These are phyloP conservation scores for Tenthredo livida DNA, from an alignment of 2,888 invertebrate genomes.

Conservation along the genomic window DNA sequence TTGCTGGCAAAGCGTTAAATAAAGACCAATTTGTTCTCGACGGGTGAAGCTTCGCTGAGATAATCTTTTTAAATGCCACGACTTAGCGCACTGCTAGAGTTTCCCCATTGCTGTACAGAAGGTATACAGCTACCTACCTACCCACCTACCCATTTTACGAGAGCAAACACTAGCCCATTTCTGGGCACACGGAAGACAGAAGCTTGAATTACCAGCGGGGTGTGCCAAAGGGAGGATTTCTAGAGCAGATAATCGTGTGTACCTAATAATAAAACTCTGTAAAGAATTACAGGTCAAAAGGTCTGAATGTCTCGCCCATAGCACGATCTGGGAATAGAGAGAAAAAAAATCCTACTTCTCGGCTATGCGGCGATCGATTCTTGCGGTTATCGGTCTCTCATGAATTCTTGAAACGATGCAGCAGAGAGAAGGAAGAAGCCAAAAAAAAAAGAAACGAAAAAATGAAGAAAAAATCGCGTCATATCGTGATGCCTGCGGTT, in stretches of 20 bases:
- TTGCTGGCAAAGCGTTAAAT: constrained; percentile 43
- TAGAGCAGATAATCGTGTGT: neutral
- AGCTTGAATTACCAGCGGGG: constrained; percentile 14
- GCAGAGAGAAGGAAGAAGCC: too few relatives aligned
- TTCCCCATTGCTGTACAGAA: constrained; percentile 10
- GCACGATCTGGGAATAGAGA: neutral
- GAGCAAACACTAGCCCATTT: constrained; percentile 21
- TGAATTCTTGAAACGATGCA: neutral
- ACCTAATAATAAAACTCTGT: neutral
- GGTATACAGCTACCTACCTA: neutral
- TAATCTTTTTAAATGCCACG: constrained; percentile 47
- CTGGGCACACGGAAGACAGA: constrained; percentile 23
- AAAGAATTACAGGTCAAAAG: neutral
- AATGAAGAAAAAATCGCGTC: neutral
- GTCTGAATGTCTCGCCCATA: neutral
- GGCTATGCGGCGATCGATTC: neutral
- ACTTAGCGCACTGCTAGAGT: constrained; percentile 45
- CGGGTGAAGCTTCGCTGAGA: constrained; percentile 31
- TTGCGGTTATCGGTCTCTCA: neutral
- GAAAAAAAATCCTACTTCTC: neutral
- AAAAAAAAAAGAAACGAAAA: neutral
- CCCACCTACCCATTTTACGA: neutral
- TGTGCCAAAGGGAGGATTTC: constrained; percentile 13
- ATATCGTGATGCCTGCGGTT: neutral
- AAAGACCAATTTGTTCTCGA: constrained; percentile 48